phyloP scores from a whole-genome alignment of 2,888 invertebrate genomes.

The Drosophila nigricruria region DNA sequence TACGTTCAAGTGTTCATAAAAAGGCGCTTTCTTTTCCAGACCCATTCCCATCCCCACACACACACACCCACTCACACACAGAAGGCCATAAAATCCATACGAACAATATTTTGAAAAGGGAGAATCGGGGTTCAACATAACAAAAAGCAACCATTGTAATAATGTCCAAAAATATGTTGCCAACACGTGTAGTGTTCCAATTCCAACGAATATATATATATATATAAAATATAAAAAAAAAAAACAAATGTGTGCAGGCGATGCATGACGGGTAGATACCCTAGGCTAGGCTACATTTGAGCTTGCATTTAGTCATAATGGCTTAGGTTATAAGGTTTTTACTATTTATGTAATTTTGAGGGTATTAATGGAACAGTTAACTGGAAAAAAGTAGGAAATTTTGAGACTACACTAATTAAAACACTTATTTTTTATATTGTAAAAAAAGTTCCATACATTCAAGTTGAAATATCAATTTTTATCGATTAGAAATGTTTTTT shows the following conservation, averaged over 20 bases:
- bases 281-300: not conserved
- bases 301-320: not conserved
- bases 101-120: constrained; percentile 32
- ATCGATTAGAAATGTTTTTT: no score
- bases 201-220: constrained; percentile 5
- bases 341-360: not conserved
- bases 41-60: not conserved
- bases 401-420: no score
- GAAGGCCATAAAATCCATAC: constrained; percentile 62
- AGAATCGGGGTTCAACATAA: constrained; percentile 30
- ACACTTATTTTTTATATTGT: no score
- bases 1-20: constrained; percentile 72
- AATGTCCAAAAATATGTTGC: constrained; percentile 79
- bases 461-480: no score
- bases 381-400: no score
- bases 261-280: not conserved
- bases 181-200: constrained; percentile 73
- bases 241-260: not conserved
- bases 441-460: no score
- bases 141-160: constrained; percentile 72
- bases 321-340: not conserved
- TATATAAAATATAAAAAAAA: constrained; percentile 18
- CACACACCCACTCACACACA: not conserved
- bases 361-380: no score
- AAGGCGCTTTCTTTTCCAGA: constrained; percentile 26